phyloP scores from a whole-genome alignment of 2,113 vertebrate genomes.

The Dicrurus megarhynchus region DNA sequence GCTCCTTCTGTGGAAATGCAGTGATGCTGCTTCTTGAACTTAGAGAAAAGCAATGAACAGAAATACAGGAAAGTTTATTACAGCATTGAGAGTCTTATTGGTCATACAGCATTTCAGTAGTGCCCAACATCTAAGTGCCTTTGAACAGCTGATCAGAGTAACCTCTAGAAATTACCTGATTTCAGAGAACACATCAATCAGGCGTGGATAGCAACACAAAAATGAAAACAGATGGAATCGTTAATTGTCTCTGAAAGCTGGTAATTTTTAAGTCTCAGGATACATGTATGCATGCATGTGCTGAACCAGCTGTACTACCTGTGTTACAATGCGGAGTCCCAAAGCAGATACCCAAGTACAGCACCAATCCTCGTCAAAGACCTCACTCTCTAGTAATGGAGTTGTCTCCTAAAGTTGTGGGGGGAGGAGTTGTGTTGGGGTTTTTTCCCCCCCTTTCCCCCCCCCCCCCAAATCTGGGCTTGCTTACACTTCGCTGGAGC shows the following conservation, averaged over 20 bases:
- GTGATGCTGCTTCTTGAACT: fast-evolving
- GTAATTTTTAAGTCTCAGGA: not conserved
- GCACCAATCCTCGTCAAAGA: not conserved
- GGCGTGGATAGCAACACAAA: not conserved
- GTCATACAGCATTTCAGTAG: not conserved
- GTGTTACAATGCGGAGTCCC: not conserved
- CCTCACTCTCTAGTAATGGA: too few relatives aligned
- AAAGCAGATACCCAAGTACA: not conserved
- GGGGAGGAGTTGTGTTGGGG: too few relatives aligned
- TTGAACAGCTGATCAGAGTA: not conserved
- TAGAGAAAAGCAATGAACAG: not conserved
- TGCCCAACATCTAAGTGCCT: not conserved
- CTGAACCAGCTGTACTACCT: not conserved
- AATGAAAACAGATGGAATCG: fast-evolving
- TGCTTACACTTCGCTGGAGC: not conserved
- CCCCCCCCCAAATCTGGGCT: not conserved
- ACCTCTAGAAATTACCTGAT: not conserved
- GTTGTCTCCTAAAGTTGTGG: not conserved
- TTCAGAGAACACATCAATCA: not conserved
- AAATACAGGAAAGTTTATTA: not conserved
- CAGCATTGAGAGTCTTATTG: not conserved
- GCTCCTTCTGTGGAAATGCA: not conserved
- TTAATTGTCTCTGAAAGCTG: not conserved
- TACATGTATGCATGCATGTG: fast-evolving
- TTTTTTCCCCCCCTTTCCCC: fast-evolving